phyloP scores from a whole-genome alignment of 2,888 invertebrate genomes.

The Melinaea marsaeus region DNA sequence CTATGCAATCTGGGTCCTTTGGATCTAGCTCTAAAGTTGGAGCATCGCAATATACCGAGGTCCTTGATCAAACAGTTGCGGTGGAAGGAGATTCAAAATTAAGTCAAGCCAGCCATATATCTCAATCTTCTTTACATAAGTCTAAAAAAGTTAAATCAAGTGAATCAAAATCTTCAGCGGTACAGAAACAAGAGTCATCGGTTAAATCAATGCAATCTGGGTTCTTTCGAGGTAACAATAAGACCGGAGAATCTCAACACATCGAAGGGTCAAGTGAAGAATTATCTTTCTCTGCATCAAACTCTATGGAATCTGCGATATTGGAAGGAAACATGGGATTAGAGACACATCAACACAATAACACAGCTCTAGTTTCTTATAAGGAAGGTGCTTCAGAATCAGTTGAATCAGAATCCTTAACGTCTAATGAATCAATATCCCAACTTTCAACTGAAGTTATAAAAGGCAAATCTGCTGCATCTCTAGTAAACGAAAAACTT shows the following conservation, averaged over 20 bases:
- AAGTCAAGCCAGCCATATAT: neutral
- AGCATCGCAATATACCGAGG: neutral
- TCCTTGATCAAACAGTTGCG: neutral
- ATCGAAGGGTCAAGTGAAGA: neutral
- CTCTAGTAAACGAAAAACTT: conserved; percentile 9
- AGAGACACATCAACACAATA: neutral
- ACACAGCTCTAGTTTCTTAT: neutral
- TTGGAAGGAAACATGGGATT: neutral
- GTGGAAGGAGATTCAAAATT: neutral
- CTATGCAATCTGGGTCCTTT: neutral
- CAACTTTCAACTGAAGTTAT: conserved; percentile 7
- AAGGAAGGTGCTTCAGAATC: neutral
- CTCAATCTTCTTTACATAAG: neutral
- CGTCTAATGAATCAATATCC: neutral
- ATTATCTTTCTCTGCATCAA: no score
- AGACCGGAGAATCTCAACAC: neutral
- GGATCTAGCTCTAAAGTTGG: neutral
- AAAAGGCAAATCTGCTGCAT: conserved; percentile 6
- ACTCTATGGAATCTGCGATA: neutral
- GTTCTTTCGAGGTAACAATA: neutral
- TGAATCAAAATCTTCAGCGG: conserved; percentile 5
- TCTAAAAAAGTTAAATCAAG: conserved; percentile 1
- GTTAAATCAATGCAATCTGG: neutral
- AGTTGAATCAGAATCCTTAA: neutral
- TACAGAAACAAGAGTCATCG: conserved; percentile 4